Evolutionary conservation across 1,140 invertebrate species (phyloP), one percentile per base, ranked within the genome.

Genomic region (Pseudomyrmex gracilis): DNA sequence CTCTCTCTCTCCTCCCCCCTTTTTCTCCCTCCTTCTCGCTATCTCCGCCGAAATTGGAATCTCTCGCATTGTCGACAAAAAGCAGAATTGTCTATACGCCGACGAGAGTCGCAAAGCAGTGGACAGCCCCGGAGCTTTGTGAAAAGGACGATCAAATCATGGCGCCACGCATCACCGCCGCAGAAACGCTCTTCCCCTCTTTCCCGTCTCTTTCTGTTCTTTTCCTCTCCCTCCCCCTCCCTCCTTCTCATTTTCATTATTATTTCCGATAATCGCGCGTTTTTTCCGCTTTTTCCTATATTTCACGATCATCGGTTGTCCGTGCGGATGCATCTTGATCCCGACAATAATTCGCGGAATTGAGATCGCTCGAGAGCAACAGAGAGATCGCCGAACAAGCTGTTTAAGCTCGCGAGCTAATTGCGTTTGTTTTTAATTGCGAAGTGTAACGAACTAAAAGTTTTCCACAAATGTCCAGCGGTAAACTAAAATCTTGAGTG

Each of bases 41-140:
- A 51, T 87, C 71, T 83, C 78, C 78, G 73, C 15, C 64, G 51
- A 85, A 85, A 87, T 87, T 85, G 85, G 51, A 87, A 76, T 76
- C 58, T 58, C 45, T 87, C 63, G 85, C 66, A 64, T 73, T 43
- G 60, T 51, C 83, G 76, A 82, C 64, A 73, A 87, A 80, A 68
- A 85, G 73, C 83, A 77, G 53, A 87, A 84, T 73, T 82, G 74
- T n/a, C 55, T n/a, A 34, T 55, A 73, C 57, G 66, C 64, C 64
- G 71, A 53, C 67, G 67, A 51, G 43, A 34, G 34, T 61, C 43
- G 47, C 51, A 82, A 80, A 86, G 84, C 74, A 80, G n/a, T 63
- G n/a, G 43, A 45, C 24, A 58, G 64, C 7, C 24, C 53, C 58
- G 64, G 15, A 47, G 22, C 22, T 76, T 85, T 45, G 77, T 64